Evolutionary conservation across 92 coral and sea anemone genomes (phyloP).

Genomic region (Phenganax marumi): DNA sequence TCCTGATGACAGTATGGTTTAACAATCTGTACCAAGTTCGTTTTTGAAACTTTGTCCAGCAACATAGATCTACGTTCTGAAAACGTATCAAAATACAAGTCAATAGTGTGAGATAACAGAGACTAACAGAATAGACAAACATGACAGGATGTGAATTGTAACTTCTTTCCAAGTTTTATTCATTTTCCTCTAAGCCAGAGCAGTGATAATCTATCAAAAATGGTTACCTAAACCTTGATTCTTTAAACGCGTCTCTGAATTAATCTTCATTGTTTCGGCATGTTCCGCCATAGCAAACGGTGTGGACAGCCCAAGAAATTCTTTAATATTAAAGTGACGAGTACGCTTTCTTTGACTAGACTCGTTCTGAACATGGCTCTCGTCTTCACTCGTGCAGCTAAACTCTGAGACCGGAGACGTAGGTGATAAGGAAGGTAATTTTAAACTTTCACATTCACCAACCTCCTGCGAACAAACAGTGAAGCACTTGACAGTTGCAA

Average conservation of each 20-base stretch:
- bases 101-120: neutral
- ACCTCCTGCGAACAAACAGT: neutral
- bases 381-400: neutral
- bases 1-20: constrained; percentile 35
- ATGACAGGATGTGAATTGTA: too few relatives aligned
- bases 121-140: neutral
- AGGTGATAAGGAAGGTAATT: constrained; percentile 3
- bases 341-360: neutral
- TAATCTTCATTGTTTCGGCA: neutral
- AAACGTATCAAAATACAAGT: neutral
- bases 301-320: constrained; percentile 8
- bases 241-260: neutral
- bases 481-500: neutral
- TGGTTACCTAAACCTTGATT: neutral
- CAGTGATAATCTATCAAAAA: too few relatives aligned
- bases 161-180: too few relatives aligned
- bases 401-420: neutral
- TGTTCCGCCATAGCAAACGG: constrained; percentile 28
- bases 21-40: constrained; percentile 11
- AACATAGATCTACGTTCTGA: neutral
- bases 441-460: constrained; percentile 16
- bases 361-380: neutral
- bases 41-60: constrained; percentile 17
- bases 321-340: constrained; percentile 40
- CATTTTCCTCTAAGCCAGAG: too few relatives aligned